Percentiles rank a stretch among this genome's conserved stretches.
phyloP scores from a whole-genome alignment of 2,888 invertebrate species.

The Polyploca ridens region DNA sequence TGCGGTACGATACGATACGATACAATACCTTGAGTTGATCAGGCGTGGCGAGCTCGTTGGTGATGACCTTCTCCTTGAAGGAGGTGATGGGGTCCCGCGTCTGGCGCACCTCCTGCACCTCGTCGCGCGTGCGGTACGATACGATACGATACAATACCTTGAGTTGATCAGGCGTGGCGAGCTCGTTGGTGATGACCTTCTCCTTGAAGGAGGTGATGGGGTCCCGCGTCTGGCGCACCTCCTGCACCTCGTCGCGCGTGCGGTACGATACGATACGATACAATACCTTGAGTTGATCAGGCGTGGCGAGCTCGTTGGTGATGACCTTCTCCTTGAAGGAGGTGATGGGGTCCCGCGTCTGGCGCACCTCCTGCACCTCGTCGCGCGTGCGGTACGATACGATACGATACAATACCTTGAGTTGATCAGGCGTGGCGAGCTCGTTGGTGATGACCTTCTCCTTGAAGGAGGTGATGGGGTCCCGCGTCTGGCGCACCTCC shows the following conservation, averaged over 20 bases:
- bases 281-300: conserved; percentile 97
- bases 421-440: conserved; percentile 92
- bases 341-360: conserved; percentile 98
- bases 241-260: conserved; percentile 96
- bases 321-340: conserved; percentile 96
- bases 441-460: conserved; percentile 92
- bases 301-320: conserved; percentile 89
- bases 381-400: conserved; percentile 97
- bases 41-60: conserved; percentile 89
- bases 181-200: conserved; percentile 89
- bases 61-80: conserved; percentile 95
- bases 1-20: conserved; percentile 97
- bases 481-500: conserved; percentile 97
- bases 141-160: no score
- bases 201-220: conserved; percentile 98
- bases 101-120: conserved; percentile 97
- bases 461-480: conserved; percentile 98
- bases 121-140: conserved; percentile 97
- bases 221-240: conserved; percentile 97
- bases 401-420: no score
- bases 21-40: conserved; percentile 98
- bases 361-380: conserved; percentile 97
- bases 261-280: no score
- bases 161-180: conserved; percentile 93
- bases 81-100: conserved; percentile 98